A percentile compares a stretch with the other conserved stretches of the same genome.
Evolutionary conservation across 2,888 invertebrate species (phyloP).

Genomic region (Tipula confusa): DNA sequence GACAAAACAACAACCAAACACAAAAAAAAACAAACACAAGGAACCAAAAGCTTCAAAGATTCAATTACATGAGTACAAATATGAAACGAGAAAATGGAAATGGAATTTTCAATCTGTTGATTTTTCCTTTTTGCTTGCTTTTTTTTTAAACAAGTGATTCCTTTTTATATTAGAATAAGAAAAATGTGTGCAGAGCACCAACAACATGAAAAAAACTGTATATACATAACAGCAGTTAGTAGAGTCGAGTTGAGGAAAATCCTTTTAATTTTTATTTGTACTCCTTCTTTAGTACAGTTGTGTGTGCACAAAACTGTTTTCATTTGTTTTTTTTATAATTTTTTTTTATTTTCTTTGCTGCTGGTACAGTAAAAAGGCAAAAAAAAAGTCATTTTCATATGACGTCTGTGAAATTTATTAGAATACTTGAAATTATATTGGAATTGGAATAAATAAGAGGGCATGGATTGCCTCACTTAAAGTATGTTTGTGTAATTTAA

Average conservation of each 20-base stretch:
- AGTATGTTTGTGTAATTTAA: no score
- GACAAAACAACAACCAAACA: not conserved
- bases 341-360: not conserved
- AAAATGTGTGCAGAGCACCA: not conserved
- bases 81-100: not conserved
- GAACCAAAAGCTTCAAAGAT: not conserved
- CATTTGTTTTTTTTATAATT: not conserved
- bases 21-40: no score
- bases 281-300: not conserved
- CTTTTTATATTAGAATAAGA: not conserved
- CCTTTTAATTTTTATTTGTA: not conserved
- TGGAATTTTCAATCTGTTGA: constrained; percentile 25
- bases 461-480: no score
- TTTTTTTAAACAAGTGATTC: not conserved
- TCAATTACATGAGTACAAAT: not conserved
- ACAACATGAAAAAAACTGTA: not conserved
- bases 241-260: not conserved
- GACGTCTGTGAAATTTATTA: not conserved
- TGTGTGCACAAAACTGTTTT: not conserved
- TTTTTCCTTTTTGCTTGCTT: not conserved
- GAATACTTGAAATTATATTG: not conserved
- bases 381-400: constrained; percentile 8
- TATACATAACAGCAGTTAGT: not conserved
- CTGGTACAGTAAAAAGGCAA: not conserved
- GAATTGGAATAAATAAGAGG: no score